Evolutionary conservation across 2,888 invertebrate species (phyloP).

Genomic region (Diogma glabrata): DNA sequence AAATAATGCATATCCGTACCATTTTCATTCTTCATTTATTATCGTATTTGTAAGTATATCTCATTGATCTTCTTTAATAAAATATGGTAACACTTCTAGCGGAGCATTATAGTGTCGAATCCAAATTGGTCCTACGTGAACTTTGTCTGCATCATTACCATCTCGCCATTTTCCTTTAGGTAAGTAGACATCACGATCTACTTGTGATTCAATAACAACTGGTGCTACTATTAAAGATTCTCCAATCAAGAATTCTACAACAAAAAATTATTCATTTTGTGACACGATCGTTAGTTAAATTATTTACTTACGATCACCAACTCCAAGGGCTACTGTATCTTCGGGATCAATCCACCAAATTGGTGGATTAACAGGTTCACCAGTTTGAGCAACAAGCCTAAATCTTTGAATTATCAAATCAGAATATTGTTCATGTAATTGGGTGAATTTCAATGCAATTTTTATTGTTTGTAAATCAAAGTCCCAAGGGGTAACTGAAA

Average conservation of each 20-base stretch:
- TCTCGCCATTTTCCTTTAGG: slow-evolving; percentile 53
- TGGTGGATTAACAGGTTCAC: slow-evolving; percentile 56
- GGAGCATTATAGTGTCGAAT: slow-evolving; percentile 48
- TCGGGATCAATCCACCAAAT: slow-evolving; percentile 63
- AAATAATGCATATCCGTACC: too few relatives aligned
- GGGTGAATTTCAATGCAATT: slow-evolving; percentile 44
- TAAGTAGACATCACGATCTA: slow-evolving; percentile 48
- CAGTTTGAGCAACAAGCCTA: slow-evolving; percentile 38
- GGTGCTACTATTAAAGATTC: slow-evolving; percentile 59
- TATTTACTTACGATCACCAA: slow-evolving; percentile 31
- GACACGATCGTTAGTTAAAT: not conserved
- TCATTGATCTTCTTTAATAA: too few relatives aligned
- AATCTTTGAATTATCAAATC: slow-evolving; percentile 43
- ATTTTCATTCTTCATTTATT: too few relatives aligned
- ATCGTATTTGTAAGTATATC: too few relatives aligned
- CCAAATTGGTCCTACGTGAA: slow-evolving; percentile 42
- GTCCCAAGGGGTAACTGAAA: slow-evolving; percentile 47
- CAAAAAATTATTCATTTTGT: slow-evolving; percentile 13
- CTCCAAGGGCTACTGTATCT: slow-evolving; percentile 40
- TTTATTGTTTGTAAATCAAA: slow-evolving; percentile 38
- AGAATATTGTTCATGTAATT: slow-evolving; percentile 43
- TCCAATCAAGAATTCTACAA: slow-evolving; percentile 56
- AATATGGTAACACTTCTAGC: slow-evolving; percentile 47
- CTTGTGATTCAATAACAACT: slow-evolving; percentile 44
- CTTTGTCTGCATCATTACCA: slow-evolving; percentile 32